phyloP scores from a whole-genome alignment of 2,113 vertebrate genomes.

The Astur gentilis region DNA sequence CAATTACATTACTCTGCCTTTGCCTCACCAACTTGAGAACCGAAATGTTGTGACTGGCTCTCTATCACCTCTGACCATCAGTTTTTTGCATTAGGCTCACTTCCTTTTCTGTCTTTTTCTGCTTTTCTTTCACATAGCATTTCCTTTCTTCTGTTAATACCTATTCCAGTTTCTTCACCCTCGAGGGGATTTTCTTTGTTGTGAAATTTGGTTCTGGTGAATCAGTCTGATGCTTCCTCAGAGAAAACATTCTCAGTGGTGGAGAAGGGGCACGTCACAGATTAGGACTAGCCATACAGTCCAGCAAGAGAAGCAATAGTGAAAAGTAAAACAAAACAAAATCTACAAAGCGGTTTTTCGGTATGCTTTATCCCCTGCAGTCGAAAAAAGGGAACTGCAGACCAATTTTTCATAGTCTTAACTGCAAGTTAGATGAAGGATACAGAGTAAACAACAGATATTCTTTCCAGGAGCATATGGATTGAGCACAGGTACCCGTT shows the following conservation, averaged over 20 bases:
- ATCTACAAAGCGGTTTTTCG: background rate
- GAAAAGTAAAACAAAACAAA: background rate
- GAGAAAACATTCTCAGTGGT: background rate
- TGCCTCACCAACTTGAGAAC: background rate
- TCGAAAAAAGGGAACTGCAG: background rate
- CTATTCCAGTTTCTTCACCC: background rate
- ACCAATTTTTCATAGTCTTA: background rate
- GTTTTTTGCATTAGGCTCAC: background rate
- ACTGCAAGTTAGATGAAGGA: background rate
- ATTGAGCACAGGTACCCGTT: background rate
- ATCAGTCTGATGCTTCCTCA: background rate
- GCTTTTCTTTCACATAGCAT: background rate
- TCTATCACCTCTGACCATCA: background rate
- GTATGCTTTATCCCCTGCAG: background rate
- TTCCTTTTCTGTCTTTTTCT: background rate
- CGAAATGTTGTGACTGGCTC: background rate
- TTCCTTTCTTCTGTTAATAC: background rate
- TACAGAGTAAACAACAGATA: background rate
- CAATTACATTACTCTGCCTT: background rate
- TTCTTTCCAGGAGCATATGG: background rate
- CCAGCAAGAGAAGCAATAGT: background rate
- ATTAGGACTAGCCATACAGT: fast-evolving
- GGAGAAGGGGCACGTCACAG: background rate
- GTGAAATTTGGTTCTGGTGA: background rate
- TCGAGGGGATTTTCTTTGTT: background rate